Evolutionary conservation across 2,113 vertebrate genomes (phyloP).

Genomic region (Otis tarda): DNA sequence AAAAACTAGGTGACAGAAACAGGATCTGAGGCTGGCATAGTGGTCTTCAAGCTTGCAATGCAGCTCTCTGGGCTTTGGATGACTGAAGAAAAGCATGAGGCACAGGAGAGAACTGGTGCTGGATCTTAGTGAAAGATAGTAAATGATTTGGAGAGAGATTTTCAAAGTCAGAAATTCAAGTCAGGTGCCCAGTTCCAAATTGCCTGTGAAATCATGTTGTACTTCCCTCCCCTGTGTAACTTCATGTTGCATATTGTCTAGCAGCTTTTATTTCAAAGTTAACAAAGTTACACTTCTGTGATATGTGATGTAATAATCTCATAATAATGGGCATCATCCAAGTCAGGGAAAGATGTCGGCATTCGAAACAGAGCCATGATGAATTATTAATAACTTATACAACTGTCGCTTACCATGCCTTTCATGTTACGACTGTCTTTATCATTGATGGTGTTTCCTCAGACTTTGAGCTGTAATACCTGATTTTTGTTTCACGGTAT

Average conservation of each 20-base stretch:
- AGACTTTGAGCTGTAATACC: not conserved
- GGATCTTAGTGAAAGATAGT: not conserved
- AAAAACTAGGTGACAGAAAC: not conserved
- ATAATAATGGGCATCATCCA: not conserved
- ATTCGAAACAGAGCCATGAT: not conserved
- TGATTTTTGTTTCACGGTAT: not conserved
- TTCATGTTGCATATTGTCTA: not conserved
- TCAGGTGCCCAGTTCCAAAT: not conserved
- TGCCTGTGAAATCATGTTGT: not conserved
- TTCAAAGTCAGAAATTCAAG: not conserved
- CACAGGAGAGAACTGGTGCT: not conserved
- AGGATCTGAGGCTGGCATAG: not conserved
- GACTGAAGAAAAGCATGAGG: not conserved
- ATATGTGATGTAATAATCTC: not conserved
- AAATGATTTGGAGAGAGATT: not conserved
- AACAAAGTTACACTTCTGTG: not conserved
- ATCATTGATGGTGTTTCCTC: not conserved
- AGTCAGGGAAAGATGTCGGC: not conserved
- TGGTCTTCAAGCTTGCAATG: not conserved
- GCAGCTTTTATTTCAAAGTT: not conserved
- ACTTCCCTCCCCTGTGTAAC: not conserved
- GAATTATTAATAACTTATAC: not conserved
- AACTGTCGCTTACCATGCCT: not conserved
- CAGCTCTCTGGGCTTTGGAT: not conserved
- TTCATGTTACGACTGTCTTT: not conserved